Evolutionary conservation across 2,888 invertebrate genomes (phyloP).

Genomic region (Argyresthia goedartella): DNA sequence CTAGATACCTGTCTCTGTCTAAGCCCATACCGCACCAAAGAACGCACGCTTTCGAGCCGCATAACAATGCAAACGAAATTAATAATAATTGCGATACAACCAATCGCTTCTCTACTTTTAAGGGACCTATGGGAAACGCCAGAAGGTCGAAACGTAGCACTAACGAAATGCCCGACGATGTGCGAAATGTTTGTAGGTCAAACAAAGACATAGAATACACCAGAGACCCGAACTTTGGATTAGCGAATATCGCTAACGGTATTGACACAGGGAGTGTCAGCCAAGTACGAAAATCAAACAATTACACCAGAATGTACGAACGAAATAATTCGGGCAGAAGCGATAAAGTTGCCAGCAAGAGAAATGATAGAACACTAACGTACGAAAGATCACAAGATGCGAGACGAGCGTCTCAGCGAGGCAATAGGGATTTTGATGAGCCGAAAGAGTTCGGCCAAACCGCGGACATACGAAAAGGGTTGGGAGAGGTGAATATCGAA

Average conservation of each 20-base stretch:
- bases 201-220: conserved; percentile 58
- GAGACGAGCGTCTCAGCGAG: neutral
- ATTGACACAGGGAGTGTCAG: conserved; percentile 19
- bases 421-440: neutral
- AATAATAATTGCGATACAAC: conserved; percentile 39
- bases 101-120: conserved; percentile 42
- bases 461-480: conserved; percentile 14
- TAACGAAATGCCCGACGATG: conserved; percentile 23
- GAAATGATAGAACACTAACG: neutral
- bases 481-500: conserved; percentile 15
- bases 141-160: conserved; percentile 37
- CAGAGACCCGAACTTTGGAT: conserved; percentile 48
- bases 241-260: conserved; percentile 22
- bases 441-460: neutral
- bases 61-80: conserved; percentile 38
- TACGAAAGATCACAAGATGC: neutral
- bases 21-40: conserved; percentile 66
- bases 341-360: neutral
- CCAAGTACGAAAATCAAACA: conserved; percentile 32
- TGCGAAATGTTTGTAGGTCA: conserved; percentile 36
- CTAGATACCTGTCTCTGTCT: conserved; percentile 64
- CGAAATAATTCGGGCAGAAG: conserved; percentile 39
- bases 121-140: conserved; percentile 10
- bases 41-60: conserved; percentile 53
- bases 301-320: conserved; percentile 37